Evolutionary conservation across 1,140 invertebrate species (phyloP).

Genomic region (Eriocheir sinensis): DNA sequence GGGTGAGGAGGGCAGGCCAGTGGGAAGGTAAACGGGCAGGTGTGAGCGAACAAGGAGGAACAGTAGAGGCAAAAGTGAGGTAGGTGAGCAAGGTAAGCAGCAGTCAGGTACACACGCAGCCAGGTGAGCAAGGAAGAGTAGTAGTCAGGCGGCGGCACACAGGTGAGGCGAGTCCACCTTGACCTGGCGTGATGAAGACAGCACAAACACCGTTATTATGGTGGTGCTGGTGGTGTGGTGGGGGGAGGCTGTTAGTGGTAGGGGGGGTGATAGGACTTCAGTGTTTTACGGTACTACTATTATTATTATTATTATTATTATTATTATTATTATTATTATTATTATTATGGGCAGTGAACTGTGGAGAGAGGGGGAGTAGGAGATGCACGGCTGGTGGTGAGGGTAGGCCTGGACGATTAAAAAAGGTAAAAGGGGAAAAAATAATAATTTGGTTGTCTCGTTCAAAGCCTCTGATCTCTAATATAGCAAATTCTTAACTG

Average conservation of each 20-base stretch:
- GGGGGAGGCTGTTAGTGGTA: no score
- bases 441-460: no score
- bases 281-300: neutral
- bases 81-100: neutral
- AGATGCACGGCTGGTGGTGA: no score
- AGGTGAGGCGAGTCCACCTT: neutral
- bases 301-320: neutral
- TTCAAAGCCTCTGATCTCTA: no score
- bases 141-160: neutral
- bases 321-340: slow-evolving; percentile 17
- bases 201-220: neutral
- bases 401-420: no score
- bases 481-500: no score
- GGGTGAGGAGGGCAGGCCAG: neutral
- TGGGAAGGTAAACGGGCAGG: neutral
- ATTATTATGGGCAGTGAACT: no score
- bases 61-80: neutral
- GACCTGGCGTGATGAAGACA: neutral
- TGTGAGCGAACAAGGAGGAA: no score
- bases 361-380: no score
- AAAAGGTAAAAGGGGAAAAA: no score
- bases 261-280: no score
- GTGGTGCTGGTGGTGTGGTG: neutral
- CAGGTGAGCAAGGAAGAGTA: slow-evolving; percentile 9
- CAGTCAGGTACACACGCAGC: no score